Base-by-base conservation (phyloP, 2,797 vertebrate species). In the Pangasius mekongensis region DNA sequence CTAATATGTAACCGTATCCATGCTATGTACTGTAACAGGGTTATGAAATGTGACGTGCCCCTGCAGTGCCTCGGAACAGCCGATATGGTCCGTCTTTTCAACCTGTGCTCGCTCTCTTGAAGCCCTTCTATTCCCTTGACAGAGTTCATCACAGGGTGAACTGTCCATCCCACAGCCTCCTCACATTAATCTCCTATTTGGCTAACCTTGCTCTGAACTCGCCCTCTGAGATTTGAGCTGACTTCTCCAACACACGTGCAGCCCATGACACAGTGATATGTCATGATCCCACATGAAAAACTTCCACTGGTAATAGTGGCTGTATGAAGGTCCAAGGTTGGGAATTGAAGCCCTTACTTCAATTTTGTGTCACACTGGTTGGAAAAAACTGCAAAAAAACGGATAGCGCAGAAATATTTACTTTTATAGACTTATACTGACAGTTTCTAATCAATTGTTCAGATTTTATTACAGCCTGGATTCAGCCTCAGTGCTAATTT, bases 131-230 rank as follows among this genome's bases (percentile, higher is more conserved):
- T 96, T 97, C 92, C 93, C 95, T 93, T 94, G 95, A 95, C 95
- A 96, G 95, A 96, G 97, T 97, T 97, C 96, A 97, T 93, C 62
- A 92, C 83, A 93, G 95, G 96, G 95, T 95, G 94, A 96, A 95
- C 95, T 95, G 96, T 96, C 96, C 96, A 95, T 96, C 96, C 95
- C 94, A 94, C 89, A 88, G 87, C 90, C 94, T 94, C 87, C 94
- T 96, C 93, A 96, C 96, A 97, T 97, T 97, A 96, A 96, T 96
- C 96, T 93, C 92, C 93, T 97, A 96, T 97, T 97, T 97, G 96
- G 97, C 96, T 97, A 96, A 97, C 97, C 97, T 95, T 95, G 95
- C 95, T 96, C 96, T 97, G 97, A 97, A 97, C 97, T 94, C 96
- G 93, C 94, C 96, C 96, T 94, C 86, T 90, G 92, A 95, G 95